Conservation (phyloP, 2,797 vertebrate species). For the Macropodus opercularis region DNA sequence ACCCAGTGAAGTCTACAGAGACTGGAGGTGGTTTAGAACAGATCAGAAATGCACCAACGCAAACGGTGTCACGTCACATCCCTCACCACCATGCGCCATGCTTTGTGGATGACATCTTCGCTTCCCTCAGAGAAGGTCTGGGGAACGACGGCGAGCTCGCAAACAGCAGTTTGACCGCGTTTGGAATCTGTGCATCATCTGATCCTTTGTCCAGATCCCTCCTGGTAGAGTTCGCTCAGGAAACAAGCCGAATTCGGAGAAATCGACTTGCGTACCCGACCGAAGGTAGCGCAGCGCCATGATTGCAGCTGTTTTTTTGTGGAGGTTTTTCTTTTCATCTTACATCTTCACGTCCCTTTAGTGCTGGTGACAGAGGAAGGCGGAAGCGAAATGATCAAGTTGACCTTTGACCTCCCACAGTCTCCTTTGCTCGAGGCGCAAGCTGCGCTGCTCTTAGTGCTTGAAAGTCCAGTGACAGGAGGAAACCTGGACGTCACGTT, state of each 20-base stretch:
- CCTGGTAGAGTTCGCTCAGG: slow-evolving; percentile 40
- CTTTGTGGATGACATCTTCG: slow-evolving; percentile 58
- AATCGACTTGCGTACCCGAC: slow-evolving; percentile 45
- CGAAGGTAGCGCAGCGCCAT: slow-evolving; percentile 54
- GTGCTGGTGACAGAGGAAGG: slow-evolving; percentile 51
- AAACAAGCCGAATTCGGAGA: slow-evolving; percentile 13
- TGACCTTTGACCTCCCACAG: slow-evolving; percentile 70
- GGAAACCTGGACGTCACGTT: slow-evolving; percentile 61
- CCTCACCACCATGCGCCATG: slow-evolving; percentile 25
- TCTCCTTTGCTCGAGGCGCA: slow-evolving; percentile 36
- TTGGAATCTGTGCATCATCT: slow-evolving; percentile 68
- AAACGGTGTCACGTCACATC: not conserved
- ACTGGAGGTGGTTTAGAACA: not conserved
- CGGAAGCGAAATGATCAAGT: slow-evolving; percentile 35
- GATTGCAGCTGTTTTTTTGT: not conserved
- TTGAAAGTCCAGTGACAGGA: slow-evolving; percentile 42
- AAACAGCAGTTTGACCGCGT: slow-evolving; percentile 40
- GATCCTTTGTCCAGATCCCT: slow-evolving; percentile 3
- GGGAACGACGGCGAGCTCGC: slow-evolving; percentile 26
- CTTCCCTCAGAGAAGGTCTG: slow-evolving; percentile 49
- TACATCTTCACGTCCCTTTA: slow-evolving; percentile 20
- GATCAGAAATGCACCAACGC: not conserved
- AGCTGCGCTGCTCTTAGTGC: slow-evolving; percentile 66
- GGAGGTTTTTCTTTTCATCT: not conserved
- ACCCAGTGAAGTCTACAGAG: not conserved